Conservation (phyloP, 2,888 invertebrate genomes). For the Tipula vernalis region DNA sequence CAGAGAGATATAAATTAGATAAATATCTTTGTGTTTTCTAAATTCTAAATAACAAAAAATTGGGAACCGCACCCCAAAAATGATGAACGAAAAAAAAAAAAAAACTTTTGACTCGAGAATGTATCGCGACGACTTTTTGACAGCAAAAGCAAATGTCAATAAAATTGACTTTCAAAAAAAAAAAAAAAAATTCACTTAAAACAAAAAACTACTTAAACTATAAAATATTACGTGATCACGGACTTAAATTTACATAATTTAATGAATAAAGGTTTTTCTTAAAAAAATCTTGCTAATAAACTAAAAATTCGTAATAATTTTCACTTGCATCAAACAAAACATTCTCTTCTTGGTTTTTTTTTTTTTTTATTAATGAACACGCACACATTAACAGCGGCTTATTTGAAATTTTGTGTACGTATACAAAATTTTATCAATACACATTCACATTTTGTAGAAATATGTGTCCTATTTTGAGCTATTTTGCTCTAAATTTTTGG, state of each 20-base stretch:
- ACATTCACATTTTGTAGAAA: neutral
- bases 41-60: neutral
- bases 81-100: slow-evolving; percentile 7
- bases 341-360: neutral
- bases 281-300: neutral
- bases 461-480: neutral
- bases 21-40: neutral
- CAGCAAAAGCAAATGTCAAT: slow-evolving; percentile 10
- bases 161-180: neutral
- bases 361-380: neutral
- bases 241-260: neutral
- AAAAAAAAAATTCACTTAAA: neutral
- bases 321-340: slow-evolving; percentile 5
- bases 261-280: neutral
- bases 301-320: neutral
- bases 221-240: neutral
- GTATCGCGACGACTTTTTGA: neutral
- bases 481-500: neutral
- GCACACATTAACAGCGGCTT: neutral
- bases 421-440: neutral
- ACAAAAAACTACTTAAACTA: neutral
- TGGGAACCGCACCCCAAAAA: slow-evolving; percentile 10
- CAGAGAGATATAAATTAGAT: neutral
- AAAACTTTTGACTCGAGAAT: neutral
- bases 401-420: neutral